Evolutionary conservation across 2,113 vertebrate genomes (phyloP).

Genomic region (Trichechus manatus): DNA sequence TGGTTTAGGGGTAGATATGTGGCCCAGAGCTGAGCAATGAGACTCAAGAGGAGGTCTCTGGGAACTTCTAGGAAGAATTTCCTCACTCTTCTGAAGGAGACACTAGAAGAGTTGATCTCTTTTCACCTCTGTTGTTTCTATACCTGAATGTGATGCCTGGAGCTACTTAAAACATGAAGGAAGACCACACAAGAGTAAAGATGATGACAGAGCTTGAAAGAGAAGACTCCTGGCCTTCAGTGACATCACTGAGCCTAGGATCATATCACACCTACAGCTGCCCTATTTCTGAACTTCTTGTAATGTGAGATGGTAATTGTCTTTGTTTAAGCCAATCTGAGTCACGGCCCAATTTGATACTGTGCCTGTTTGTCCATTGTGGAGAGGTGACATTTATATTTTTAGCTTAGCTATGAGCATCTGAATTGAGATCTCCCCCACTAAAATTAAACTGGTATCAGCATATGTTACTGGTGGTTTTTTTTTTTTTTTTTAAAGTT

Average conservation of each 20-base stretch:
- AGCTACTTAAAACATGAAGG: neutral
- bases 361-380: neutral
- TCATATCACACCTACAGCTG: neutral
- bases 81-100: neutral
- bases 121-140: neutral
- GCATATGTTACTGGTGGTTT: neutral
- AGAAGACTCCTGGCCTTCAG: neutral
- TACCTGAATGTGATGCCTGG: neutral
- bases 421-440: neutral
- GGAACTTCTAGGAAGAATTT: neutral
- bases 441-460: neutral
- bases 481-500: neutral
- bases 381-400: neutral
- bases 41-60: neutral
- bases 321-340: neutral
- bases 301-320: neutral
- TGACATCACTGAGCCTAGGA: neutral
- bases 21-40: neutral
- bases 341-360: neutral
- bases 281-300: constrained; percentile 27
- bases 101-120: neutral
- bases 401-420: neutral
- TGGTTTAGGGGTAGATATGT: neutral
- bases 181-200: neutral
- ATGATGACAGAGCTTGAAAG: neutral